A percentile compares a stretch with the other conserved stretches of the same genome.
Evolutionary conservation across 2,888 invertebrate genomes (phyloP).

Genomic region (Geophilus truncorum): DNA sequence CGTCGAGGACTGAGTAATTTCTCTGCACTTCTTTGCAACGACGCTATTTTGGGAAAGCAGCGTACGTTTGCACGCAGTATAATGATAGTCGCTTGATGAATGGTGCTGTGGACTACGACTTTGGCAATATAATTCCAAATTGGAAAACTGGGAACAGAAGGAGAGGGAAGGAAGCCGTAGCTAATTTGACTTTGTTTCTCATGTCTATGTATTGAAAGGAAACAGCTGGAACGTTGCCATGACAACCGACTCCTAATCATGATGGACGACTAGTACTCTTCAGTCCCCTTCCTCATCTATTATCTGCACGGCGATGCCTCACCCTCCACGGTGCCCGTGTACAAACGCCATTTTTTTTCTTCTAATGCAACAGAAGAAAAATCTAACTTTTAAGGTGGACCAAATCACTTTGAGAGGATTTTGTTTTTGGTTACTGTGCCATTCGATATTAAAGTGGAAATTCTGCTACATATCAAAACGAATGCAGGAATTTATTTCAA

Average conservation of each 20-base stretch:
- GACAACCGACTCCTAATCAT: conserved; percentile 11
- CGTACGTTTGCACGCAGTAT: background rate
- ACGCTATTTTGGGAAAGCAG: background rate
- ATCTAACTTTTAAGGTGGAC: background rate
- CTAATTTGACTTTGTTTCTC: conserved; percentile 20
- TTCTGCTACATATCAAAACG: too few relatives aligned
- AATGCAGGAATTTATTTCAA: too few relatives aligned
- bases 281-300: conserved; percentile 4
- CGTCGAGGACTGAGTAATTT: conserved; percentile 3
- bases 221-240: conserved; percentile 20
- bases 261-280: background rate
- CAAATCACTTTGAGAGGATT: background rate
- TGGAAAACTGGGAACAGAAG: background rate
- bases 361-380: background rate
- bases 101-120: background rate
- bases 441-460: too few relatives aligned
- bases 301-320: conserved; percentile 1
- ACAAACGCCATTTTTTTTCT: background rate
- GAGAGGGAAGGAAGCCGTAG: conserved; percentile 20
- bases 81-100: background rate
- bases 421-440: background rate
- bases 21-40: background rate
- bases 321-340: background rate
- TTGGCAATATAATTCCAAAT: conserved; percentile 16
- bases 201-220: conserved; percentile 7